Percentiles rank a stretch among this genome's conserved stretches.
phyloP scores from a whole-genome alignment of 2,113 vertebrate species.

The Ramphastos sulfuratus region DNA sequence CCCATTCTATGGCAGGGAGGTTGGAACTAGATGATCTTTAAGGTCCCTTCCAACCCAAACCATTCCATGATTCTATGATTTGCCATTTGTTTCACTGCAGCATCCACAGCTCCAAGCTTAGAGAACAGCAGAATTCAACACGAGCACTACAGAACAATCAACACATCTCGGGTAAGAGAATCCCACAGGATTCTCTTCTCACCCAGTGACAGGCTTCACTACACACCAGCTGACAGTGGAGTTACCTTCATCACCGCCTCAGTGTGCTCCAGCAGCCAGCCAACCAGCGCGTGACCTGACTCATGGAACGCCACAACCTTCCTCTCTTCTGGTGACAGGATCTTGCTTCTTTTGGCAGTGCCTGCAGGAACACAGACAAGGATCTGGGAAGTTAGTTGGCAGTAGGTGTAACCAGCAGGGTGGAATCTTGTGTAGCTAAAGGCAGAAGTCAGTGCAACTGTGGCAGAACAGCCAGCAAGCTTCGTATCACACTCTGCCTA shows the following conservation, averaged over 20 bases:
- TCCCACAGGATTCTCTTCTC: background rate
- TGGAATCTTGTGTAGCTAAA: background rate
- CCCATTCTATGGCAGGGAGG: no score
- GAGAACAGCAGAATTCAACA: background rate
- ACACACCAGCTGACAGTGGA: accelerated
- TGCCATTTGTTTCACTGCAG: background rate
- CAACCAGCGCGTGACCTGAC: slow-evolving; percentile 91
- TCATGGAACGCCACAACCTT: slow-evolving; percentile 92
- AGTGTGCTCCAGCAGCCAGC: slow-evolving; percentile 96
- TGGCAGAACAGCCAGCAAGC: background rate
- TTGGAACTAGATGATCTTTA: background rate
- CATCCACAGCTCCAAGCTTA: background rate
- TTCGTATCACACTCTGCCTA: accelerated
- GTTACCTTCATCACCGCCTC: slow-evolving; percentile 96
- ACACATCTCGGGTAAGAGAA: background rate
- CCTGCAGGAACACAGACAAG: slow-evolving; percentile 68
- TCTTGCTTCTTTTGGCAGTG: slow-evolving; percentile 92
- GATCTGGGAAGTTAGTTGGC: accelerated
- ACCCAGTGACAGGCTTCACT: no score
- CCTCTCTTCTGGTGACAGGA: slow-evolving; percentile 93
- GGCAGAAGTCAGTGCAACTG: background rate
- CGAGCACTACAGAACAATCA: background rate
- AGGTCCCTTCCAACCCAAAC: background rate
- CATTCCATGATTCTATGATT: background rate
- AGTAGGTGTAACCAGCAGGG: background rate